Evolutionary conservation across 2,888 invertebrate genomes (phyloP).

Genomic region (Magallana nippona): DNA sequence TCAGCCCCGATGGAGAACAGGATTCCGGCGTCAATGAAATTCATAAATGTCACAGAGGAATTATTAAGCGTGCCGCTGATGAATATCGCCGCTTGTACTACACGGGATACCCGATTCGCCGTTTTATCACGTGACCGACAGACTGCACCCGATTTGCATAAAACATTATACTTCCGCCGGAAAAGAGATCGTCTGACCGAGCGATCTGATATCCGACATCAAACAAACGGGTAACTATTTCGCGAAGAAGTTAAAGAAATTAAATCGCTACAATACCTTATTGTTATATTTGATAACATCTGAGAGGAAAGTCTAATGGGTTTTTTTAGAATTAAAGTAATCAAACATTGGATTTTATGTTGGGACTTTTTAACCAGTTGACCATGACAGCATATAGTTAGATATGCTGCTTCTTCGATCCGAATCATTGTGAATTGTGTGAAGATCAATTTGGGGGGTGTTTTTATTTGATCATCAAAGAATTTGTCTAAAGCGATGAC

Average conservation of each 20-base stretch:
- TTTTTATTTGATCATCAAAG: too few species aligned
- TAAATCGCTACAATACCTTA: neutral
- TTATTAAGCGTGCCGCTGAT: conserved; percentile 19
- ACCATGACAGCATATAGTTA: too few species aligned
- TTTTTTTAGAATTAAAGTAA: too few species aligned
- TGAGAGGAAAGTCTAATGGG: too few species aligned
- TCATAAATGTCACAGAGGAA: conserved; percentile 18
- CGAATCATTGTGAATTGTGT: too few species aligned
- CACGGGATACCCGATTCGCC: neutral
- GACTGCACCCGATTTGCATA: conserved; percentile 32
- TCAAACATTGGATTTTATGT: too few species aligned
- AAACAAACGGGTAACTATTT: conserved; percentile 3
- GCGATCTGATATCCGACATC: conserved; percentile 7
- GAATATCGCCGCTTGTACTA: neutral
- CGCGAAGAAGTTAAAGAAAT: neutral
- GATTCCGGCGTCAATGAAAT: conserved; percentile 26
- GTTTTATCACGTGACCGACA: conserved; percentile 9
- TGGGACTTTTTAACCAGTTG: too few species aligned
- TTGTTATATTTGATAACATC: too few species aligned
- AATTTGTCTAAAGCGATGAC: too few species aligned
- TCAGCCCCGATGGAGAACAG: neutral
- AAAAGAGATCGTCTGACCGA: conserved; percentile 18
- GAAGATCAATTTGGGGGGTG: too few species aligned
- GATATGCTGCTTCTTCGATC: too few species aligned
- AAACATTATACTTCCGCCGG: conserved; percentile 33